Base-by-base conservation (phyloP, 2,888 invertebrate species). In the Eumerus sabulonum region DNA sequence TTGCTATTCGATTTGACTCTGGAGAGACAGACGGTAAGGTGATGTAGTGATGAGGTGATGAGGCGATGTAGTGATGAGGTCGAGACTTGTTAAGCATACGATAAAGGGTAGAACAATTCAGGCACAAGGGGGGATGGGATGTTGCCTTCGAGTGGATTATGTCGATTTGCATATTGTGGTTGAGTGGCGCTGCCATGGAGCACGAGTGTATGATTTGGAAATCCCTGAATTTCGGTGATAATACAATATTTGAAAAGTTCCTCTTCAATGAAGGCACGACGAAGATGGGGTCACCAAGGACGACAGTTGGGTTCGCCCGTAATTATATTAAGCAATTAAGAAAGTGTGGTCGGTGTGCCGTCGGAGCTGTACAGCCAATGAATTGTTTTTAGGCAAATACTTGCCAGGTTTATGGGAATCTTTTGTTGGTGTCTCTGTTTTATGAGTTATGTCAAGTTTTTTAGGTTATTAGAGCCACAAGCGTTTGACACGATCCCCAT, bases 1-100 rank as follows among this genome's bases (percentile, higher is more conserved):
- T 79, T 79, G 73, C 68, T 73, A 79, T 79, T 79, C 68, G 74
- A 79, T 79, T 79, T 68, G 59, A 64, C 59, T 79, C 47, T 36
- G 40, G 62, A 67, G 73, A 48, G 38, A 51, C 3, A 64, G 35
- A 27, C 27, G 27, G 7, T 27, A 7, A 27, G 7, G 27, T 27
- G 27, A 27, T 27, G 27, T 27, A 7, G 27, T 27, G 27, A 27
- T 27, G 27, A 4, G 27, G 27, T 27, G 27, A 27, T 7, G 27
- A 27, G 27, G 27, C 7, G 27, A 27, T 27, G 27, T 4, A 7
- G 27, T 7, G 27, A 27, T 27, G 27, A 27, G 54, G 57, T 54
- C 45, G 63, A 57, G 35, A 16, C 67, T 68, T 73, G 68, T 64
- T 68, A 68, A 73, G 57, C 59, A 44, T 35, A 60, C 64, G 54